These are phyloP conservation scores for Bothrops jararaca DNA, from an alignment of 2,113 vertebrate species.

Conservation along the genomic window DNA sequence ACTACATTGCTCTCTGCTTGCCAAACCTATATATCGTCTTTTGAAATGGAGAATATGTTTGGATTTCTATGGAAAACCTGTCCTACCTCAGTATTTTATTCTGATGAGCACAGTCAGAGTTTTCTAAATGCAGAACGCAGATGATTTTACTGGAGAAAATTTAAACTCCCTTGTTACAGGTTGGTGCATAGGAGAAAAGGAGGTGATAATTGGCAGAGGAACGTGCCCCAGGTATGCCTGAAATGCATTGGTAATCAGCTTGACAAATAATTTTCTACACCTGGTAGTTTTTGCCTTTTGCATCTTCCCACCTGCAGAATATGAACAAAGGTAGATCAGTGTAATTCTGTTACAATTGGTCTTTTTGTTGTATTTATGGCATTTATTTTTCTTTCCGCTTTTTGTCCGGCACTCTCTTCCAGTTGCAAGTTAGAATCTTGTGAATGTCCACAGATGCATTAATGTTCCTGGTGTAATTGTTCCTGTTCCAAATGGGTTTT, in stretches of 20 bases:
- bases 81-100: slow-evolving; percentile 7
- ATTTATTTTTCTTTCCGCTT: background rate
- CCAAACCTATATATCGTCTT: background rate
- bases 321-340: slow-evolving; percentile 21
- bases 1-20: background rate
- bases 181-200: slow-evolving; percentile 16
- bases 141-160: slow-evolving; percentile 16
- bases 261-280: slow-evolving; percentile 32
- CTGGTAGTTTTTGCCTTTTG: slow-evolving; percentile 28
- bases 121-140: background rate
- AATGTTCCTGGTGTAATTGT: slow-evolving; percentile 2
- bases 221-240: slow-evolving; percentile 14
- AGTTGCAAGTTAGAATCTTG: background rate
- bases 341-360: slow-evolving; percentile 18
- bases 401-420: background rate
- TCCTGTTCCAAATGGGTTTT: slow-evolving; percentile 12
- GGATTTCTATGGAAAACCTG: background rate
- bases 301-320: slow-evolving; percentile 28
- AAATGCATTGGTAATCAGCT: slow-evolving; percentile 28
- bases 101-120: background rate
- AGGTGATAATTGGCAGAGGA: slow-evolving; percentile 23
- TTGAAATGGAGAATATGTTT: background rate
- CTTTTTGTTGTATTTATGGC: slow-evolving; percentile 1
- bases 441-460: background rate
- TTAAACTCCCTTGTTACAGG: slow-evolving; percentile 1